These are phyloP conservation scores for Plumapathes pennacea DNA, from an alignment of 92 coral and sea anemone species.

Conservation along the genomic window DNA sequence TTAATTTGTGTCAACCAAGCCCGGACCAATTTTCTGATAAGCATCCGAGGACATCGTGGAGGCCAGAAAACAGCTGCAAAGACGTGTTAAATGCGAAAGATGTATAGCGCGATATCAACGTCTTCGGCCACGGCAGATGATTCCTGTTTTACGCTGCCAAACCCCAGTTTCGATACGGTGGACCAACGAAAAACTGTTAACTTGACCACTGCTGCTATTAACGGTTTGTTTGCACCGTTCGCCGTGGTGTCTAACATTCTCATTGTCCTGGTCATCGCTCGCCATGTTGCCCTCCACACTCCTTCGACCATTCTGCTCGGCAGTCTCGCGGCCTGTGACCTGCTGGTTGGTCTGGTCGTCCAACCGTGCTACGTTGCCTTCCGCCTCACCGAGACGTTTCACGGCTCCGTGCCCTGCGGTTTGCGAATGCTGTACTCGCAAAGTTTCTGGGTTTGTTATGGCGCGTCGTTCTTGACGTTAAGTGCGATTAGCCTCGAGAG, in stretches of 20 bases:
- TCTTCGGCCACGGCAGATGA: background rate
- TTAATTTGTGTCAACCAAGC: no score
- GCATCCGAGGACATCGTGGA: no score
- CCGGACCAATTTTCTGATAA: no score
- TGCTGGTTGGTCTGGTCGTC: conserved; percentile 64
- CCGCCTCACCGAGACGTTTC: conserved; percentile 47
- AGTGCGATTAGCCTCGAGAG: conserved; percentile 88
- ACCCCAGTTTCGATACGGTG: conserved; percentile 50
- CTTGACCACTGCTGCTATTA: conserved; percentile 60
- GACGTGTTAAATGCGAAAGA: background rate
- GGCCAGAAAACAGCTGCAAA: no score
- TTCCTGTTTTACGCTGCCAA: conserved; percentile 60
- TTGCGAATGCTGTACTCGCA: conserved; percentile 58
- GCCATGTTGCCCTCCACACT: conserved; percentile 39
- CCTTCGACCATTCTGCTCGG: conserved; percentile 67
- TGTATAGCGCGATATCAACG: background rate
- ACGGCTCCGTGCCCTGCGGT: conserved; percentile 48
- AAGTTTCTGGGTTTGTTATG: conserved; percentile 75
- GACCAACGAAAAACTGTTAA: conserved; percentile 41
- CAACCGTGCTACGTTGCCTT: conserved; percentile 69
- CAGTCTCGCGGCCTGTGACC: conserved; percentile 67
- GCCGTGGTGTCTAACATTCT: conserved; percentile 54
- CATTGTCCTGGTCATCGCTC: conserved; percentile 40
- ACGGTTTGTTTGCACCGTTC: conserved; percentile 47
- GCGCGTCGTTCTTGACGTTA: conserved; percentile 66